A percentile compares a stretch with the other conserved stretches of the same genome.
phyloP scores from a whole-genome alignment of 30 jellyfish, hydroid and myxozoan species.

The Aurelia sp. region DNA sequence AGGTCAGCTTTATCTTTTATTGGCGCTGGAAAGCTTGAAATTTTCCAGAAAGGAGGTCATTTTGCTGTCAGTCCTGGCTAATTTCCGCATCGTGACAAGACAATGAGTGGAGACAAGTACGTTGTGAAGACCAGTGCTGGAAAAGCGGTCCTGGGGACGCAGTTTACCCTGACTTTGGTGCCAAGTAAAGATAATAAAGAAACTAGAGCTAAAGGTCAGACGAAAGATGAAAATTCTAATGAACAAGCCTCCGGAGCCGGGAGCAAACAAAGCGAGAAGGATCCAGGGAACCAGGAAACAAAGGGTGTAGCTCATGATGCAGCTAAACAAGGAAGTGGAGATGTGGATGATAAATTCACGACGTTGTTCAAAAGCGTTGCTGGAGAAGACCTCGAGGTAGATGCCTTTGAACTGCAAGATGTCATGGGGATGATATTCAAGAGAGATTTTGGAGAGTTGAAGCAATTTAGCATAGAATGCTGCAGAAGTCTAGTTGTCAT shows the following conservation, averaged over 20 bases:
- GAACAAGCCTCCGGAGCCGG: neutral
- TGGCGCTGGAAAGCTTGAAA: too few relatives aligned
- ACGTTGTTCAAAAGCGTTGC: slow-evolving; percentile 49
- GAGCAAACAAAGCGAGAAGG: slow-evolving; percentile 1
- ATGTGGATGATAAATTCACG: slow-evolving; percentile 43
- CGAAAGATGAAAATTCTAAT: slow-evolving; percentile 2
- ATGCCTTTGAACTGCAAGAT: slow-evolving; percentile 63
- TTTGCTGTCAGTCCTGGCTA: neutral
- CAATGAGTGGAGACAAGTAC: slow-evolving; percentile 23
- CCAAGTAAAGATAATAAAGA: neutral
- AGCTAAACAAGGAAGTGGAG: neutral
- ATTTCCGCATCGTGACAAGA: slow-evolving; percentile 26
- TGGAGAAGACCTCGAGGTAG: slow-evolving; percentile 56
- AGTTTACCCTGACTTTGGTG: slow-evolving; percentile 43
- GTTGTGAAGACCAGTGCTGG: slow-evolving; percentile 35
- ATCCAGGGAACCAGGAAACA: neutral
- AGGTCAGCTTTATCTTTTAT: too few relatives aligned
- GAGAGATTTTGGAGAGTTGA: slow-evolving; percentile 51
- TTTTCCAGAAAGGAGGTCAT: too few relatives aligned
- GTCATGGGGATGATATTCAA: slow-evolving; percentile 46
- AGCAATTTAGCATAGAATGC: slow-evolving; percentile 51
- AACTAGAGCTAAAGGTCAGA: neutral
- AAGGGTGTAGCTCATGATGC: too few relatives aligned
- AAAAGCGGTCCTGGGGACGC: slow-evolving; percentile 32
- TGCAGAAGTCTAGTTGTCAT: slow-evolving; percentile 65